Conservation (phyloP, 2,888 invertebrate genomes). For the Morpho helenor region DNA sequence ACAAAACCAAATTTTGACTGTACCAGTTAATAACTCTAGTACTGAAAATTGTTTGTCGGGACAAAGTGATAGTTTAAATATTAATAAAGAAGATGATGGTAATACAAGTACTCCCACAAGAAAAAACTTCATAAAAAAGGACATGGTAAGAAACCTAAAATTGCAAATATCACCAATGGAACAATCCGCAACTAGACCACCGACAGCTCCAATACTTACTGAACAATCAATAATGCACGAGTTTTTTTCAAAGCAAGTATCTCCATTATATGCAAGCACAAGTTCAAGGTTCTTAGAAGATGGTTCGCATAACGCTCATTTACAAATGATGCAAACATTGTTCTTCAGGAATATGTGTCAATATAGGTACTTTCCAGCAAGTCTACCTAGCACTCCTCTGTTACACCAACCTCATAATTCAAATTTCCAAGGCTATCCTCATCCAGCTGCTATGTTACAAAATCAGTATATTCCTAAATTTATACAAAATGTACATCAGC, state of each 20-base stretch:
- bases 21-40: neutral
- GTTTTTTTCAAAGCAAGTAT: constrained; percentile 45
- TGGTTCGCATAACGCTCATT: constrained; percentile 58
- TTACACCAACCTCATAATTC: constrained; percentile 18
- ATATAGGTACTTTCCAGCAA: constrained; percentile 20
- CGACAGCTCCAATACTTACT: constrained; percentile 28
- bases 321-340: constrained; percentile 43
- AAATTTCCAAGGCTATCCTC: constrained; percentile 5
- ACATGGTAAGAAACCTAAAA: constrained; percentile 45
- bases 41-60: constrained; percentile 2
- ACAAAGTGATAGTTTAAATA: constrained; percentile 15
- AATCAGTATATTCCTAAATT: constrained; percentile 37
- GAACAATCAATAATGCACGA: constrained; percentile 41
- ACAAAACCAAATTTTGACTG: neutral
- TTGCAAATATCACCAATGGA: constrained; percentile 39
- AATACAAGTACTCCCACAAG: constrained; percentile 33
- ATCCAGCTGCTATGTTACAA: constrained; percentile 4
- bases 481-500: constrained; percentile 65
- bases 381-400: constrained; percentile 30
- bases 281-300: constrained; percentile 62
- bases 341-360: constrained; percentile 36
- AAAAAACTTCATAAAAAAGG: constrained; percentile 55
- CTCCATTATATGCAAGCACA: constrained; percentile 50
- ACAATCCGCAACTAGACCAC: constrained; percentile 26
- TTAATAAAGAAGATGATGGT: constrained; percentile 5